Evolutionary conservation across 2,888 invertebrate species (phyloP).

Genomic region (Crioceris asparagi): DNA sequence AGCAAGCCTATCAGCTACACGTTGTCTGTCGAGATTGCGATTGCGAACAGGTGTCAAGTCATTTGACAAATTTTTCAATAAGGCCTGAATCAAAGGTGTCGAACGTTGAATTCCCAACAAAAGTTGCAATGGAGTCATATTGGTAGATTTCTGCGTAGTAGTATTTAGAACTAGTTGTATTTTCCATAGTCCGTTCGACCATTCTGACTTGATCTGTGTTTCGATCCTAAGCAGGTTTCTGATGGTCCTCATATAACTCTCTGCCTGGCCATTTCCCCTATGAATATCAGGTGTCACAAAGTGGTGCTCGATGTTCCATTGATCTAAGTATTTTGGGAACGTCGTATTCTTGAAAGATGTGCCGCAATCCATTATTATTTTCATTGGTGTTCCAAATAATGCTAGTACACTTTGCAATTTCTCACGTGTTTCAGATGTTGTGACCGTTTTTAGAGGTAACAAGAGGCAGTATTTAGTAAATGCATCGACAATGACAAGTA

Average conservation of each 20-base stretch:
- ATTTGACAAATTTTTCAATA: conserved; percentile 12
- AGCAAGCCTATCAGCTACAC: conserved; percentile 6
- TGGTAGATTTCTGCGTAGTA: conserved; percentile 18
- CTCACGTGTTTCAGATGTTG: too few relatives aligned
- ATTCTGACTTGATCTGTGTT: conserved; percentile 15
- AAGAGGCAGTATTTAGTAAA: too few relatives aligned
- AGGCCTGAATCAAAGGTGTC: conserved; percentile 17
- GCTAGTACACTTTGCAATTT: too few relatives aligned
- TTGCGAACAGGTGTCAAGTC: conserved; percentile 15
- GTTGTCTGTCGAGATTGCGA: conserved; percentile 11
- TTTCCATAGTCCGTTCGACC: conserved; percentile 17
- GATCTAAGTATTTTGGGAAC: too few relatives aligned
- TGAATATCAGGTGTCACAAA: too few relatives aligned
- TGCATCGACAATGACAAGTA: too few relatives aligned
- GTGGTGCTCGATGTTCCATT: too few relatives aligned
- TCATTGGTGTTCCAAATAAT: too few relatives aligned
- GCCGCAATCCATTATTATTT: too few relatives aligned
- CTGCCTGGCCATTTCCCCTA: conserved; percentile 17
- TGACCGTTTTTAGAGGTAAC: too few relatives aligned
- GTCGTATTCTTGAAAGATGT: too few relatives aligned
- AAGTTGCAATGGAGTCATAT: conserved; percentile 15
- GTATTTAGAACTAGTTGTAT: conserved; percentile 19
- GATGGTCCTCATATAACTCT: conserved; percentile 20
- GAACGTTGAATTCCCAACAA: conserved; percentile 15
- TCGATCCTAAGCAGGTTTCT: conserved; percentile 17